Conservation (phyloP, 2,888 invertebrate genomes). For the Sinhomidia bicolor region DNA sequence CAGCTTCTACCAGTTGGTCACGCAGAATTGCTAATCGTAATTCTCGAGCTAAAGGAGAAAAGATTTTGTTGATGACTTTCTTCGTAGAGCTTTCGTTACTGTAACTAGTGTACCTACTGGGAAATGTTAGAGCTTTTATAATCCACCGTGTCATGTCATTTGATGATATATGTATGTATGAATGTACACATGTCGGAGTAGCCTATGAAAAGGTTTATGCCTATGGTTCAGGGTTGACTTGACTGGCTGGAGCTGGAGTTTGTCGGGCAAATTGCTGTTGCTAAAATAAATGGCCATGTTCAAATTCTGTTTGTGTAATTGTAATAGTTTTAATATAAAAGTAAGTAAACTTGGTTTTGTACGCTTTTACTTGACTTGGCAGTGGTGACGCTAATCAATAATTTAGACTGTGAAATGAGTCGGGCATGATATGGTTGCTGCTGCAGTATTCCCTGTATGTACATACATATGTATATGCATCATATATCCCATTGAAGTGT, state of each 20-base stretch:
- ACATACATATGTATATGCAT: background rate
- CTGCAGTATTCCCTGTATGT: background rate
- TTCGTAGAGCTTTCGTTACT: background rate
- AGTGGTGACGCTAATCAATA: conserved; percentile 64
- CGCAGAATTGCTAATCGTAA: background rate
- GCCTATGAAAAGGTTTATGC: background rate
- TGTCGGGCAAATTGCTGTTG: background rate
- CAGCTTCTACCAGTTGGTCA: background rate
- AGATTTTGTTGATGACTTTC: background rate
- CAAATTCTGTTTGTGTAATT: background rate
- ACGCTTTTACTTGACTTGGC: background rate
- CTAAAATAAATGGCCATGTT: conserved; percentile 13
- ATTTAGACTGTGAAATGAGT: conserved; percentile 64
- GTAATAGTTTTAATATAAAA: conserved; percentile 7
- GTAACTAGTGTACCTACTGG: background rate
- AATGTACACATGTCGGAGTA: background rate
- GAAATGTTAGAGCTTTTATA: too few species aligned
- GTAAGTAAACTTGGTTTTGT: conserved; percentile 10
- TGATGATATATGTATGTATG: background rate
- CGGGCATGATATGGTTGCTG: background rate
- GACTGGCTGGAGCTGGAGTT: background rate
- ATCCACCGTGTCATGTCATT: conserved; percentile 19
- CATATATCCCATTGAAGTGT: too few species aligned
- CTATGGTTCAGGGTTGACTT: conserved; percentile 21
- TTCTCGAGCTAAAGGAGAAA: too few species aligned